These are phyloP conservation scores for Mixornis gularis DNA, from an alignment of 2,113 vertebrate species.

Conservation along the genomic window DNA sequence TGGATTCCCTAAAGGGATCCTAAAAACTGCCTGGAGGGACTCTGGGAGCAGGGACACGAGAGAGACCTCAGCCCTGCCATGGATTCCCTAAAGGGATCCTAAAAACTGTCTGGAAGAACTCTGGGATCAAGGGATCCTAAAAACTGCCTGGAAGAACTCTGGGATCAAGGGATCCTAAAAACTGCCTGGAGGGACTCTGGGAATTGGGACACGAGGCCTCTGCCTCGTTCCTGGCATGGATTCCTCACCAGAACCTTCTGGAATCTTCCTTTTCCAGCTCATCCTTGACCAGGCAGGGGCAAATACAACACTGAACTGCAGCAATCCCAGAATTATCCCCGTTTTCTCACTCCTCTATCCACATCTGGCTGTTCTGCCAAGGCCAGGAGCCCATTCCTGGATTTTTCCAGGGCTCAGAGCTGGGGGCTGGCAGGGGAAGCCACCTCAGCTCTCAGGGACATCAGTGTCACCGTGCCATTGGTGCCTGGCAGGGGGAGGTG, in stretches of 20 bases:
- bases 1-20: neutral
- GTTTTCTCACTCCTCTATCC: neutral
- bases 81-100: neutral
- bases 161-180: neutral
- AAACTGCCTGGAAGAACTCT: neutral
- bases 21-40: neutral
- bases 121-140: neutral
- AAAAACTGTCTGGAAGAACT: neutral
- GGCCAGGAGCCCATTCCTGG: neutral
- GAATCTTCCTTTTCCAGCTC: neutral
- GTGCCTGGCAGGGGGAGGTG: neutral
- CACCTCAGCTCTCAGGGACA: neutral
- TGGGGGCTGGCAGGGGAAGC: neutral
- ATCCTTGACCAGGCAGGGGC: neutral
- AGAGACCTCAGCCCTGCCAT: neutral
- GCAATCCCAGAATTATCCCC: neutral
- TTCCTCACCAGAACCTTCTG: neutral
- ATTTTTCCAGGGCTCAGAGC: neutral
- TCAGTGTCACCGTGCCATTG: neutral
- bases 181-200: neutral
- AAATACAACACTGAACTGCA: accelerated
- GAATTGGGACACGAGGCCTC: neutral
- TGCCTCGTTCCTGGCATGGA: neutral
- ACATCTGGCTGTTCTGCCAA: neutral
- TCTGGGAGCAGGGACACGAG: too few relatives aligned